phyloP scores from a whole-genome alignment of 2,797 vertebrate genomes.

The Ctenochaetus hawaiiensis region DNA sequence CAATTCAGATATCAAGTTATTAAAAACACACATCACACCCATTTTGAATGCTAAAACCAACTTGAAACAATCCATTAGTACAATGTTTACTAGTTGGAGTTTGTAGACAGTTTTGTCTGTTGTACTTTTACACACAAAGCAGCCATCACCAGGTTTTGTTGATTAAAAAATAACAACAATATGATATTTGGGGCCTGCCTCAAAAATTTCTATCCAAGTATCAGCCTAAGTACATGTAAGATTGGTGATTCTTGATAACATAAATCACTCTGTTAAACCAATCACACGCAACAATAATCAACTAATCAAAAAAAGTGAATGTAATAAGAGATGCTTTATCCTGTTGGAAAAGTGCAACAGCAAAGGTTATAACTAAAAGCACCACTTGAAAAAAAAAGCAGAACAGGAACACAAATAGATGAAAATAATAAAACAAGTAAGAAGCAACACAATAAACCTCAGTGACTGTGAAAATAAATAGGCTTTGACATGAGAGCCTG shows the following conservation, averaged over 20 bases:
- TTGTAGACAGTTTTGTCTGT: constrained; percentile 4
- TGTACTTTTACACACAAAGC: constrained; percentile 23
- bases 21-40: constrained; percentile 7
- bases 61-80: constrained; percentile 5
- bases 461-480: no score
- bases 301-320: neutral
- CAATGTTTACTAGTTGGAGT: neutral
- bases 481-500: no score
- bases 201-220: constrained; percentile 9
- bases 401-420: no score
- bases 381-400: neutral
- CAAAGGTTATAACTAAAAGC: constrained; percentile 4
- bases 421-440: no score
- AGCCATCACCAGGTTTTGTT: constrained; percentile 34
- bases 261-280: neutral
- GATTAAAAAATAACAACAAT: neutral
- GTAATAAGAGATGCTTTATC: neutral
- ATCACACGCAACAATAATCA: constrained; percentile 5
- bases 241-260: neutral
- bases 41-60: constrained; percentile 7
- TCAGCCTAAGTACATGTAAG: constrained; percentile 8
- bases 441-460: no score
- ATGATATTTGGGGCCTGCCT: constrained; percentile 14
- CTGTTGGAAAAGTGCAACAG: neutral
- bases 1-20: neutral